Conservation (phyloP, 2,797 vertebrate species). For the Apogon hyalosoma region DNA sequence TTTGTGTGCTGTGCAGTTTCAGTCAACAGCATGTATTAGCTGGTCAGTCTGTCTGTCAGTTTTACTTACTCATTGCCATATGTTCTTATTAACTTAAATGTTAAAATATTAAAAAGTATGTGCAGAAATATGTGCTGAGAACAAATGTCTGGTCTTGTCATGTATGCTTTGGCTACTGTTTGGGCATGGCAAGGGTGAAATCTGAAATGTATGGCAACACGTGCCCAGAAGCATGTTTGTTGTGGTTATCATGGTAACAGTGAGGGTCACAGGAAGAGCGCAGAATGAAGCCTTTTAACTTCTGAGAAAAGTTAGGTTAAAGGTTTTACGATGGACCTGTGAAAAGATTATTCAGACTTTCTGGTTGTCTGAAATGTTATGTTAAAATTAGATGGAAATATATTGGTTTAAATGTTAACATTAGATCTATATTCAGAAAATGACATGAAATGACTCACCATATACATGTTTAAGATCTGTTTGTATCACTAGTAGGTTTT, state of each 20-base stretch:
- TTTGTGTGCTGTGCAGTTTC: neutral
- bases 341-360: conserved; percentile 7
- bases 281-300: conserved; percentile 17
- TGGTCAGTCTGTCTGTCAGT: neutral
- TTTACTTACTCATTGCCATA: neutral
- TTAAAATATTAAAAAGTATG: neutral
- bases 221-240: conserved; percentile 53
- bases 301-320: conserved; percentile 17
- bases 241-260: conserved; percentile 59
- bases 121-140: neutral
- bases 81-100: no score
- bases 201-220: conserved; percentile 45
- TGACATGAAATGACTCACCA: neutral
- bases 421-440: neutral
- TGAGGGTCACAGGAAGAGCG: neutral
- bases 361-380: neutral
- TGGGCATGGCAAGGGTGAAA: neutral
- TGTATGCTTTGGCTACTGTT: conserved; percentile 34
- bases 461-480: neutral
- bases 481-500: neutral
- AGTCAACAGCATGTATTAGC: neutral
- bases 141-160: conserved; percentile 10
- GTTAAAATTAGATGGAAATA: neutral
- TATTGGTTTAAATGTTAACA: neutral
- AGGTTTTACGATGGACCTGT: neutral